These are phyloP conservation scores for Crypturellus tataupa DNA, from an alignment of 2,797 vertebrate species.

Conservation along the genomic window DNA sequence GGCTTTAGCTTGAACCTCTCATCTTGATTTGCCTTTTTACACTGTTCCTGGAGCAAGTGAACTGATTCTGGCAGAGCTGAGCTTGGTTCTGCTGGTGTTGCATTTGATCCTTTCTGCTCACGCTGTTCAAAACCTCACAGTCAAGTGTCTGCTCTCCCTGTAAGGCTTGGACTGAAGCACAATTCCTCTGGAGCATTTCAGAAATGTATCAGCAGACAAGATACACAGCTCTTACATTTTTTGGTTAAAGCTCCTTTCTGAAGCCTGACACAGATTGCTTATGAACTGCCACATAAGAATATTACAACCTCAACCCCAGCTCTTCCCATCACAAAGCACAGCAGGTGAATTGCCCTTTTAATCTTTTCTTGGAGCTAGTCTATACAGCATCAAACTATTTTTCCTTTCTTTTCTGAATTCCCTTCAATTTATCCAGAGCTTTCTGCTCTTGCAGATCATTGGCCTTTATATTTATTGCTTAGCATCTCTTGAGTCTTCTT, in stretches of 20 bases:
- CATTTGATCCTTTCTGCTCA: neutral
- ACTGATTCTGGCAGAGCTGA: neutral
- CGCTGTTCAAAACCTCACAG: neutral
- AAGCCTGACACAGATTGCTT: conserved; percentile 3
- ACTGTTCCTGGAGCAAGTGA: neutral
- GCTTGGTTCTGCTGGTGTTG: neutral
- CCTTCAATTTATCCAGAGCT: neutral
- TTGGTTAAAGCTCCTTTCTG: neutral
- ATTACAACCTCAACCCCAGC: accelerated
- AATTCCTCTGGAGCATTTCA: conserved; percentile 5
- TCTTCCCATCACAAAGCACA: neutral
- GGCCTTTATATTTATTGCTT: neutral
- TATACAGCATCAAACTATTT: neutral
- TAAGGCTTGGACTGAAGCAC: neutral
- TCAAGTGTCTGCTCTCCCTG: neutral
- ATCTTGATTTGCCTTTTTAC: neutral
- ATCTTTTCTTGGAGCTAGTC: neutral
- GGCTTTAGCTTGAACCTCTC: neutral
- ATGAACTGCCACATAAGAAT: neutral
- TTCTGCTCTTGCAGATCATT: neutral
- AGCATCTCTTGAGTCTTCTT: neutral
- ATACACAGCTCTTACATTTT: neutral
- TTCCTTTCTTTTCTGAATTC: neutral
- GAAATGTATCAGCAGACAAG: conserved; percentile 21
- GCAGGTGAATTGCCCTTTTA: neutral